Evolutionary conservation across 2,888 invertebrate genomes (phyloP), one percentile per base, ranked within the genome.

Genomic region (Prosopocoilus inquinatus): DNA sequence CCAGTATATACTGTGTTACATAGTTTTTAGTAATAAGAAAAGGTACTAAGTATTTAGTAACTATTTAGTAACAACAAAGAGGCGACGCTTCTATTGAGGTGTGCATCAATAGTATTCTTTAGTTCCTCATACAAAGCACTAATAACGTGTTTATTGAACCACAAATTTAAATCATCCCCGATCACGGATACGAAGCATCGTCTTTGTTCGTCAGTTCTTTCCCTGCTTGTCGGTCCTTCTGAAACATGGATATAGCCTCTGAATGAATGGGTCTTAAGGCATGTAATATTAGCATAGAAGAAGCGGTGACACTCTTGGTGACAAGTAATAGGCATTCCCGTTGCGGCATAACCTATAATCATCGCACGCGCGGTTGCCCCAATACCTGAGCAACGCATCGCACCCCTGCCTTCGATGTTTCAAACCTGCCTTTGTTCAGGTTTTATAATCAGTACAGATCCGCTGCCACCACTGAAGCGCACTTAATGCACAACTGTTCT

Each of bases 351-450:
- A 28, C 44, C 52, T 52, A 51, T 59, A 63, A 63, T 63, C 55
- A 63, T 53, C 38, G 59, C 57, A 63, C 61, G 63, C 63, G 63
- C 61, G 63, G 59, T 57, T 63, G 63, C 50, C 47, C 51, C 53
- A 51, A 52, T 63, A 63, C 61, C 61, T 63, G 61, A 61, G 60
- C 54, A 61, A 53, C 53, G 48, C 59, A 61, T 55, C 51, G 48
- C 59, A 59, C 57, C 55, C 61, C 60, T 57, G 56, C 55, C 59
- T 64, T 64, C 20, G 20, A 28, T 1, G 20, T 28, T 56, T 62
- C 60, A 58, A 64, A 62, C 59, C 50, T 55, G 50, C 39, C 46
- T 62, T 62, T 62, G 62, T 62, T 64, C 56, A 43, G 53, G 53
- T 58, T 57, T 64, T 61, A 62, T 61, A 61, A 59, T 61, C 62